phyloP scores from a whole-genome alignment of 2,797 vertebrate genomes.

The Malacoctenus gilli region DNA sequence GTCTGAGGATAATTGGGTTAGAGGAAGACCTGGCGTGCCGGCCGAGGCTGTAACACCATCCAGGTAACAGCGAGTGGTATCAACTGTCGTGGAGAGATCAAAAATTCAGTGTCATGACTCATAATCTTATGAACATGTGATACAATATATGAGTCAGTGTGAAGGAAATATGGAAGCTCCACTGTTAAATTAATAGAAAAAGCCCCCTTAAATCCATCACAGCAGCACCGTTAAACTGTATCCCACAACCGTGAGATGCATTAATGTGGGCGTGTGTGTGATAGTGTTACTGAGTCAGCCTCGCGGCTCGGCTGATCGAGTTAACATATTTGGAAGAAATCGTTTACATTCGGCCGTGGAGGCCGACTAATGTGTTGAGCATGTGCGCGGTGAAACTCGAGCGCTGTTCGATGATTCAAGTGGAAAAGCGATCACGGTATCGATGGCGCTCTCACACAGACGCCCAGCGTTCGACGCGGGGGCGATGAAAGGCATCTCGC shows the following conservation, averaged over 20 bases:
- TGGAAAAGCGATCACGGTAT: conserved; percentile 39
- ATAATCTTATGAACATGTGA: conserved; percentile 61
- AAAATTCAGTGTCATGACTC: conserved; percentile 55
- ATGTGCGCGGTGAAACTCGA: conserved; percentile 63
- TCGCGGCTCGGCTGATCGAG: conserved; percentile 60
- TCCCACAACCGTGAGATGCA: conserved; percentile 47
- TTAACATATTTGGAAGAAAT: conserved; percentile 65
- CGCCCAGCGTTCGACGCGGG: conserved; percentile 6
- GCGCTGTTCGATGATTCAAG: conserved; percentile 32
- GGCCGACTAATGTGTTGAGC: conserved; percentile 65
- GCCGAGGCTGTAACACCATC: conserved; percentile 63
- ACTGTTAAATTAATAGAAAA: conserved; percentile 57
- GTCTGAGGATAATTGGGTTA: conserved; percentile 75
- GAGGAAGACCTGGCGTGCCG: conserved; percentile 47
- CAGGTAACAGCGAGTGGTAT: conserved; percentile 62
- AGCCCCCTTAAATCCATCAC: conserved; percentile 52
- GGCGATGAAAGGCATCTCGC: conserved; percentile 24
- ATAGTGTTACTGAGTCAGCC: conserved; percentile 67
- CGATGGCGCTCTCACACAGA: conserved; percentile 39
- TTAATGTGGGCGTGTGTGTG: conserved; percentile 52
- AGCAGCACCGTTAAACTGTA: conserved; percentile 36
- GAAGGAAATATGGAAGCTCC: conserved; percentile 49
- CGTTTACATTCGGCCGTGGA: conserved; percentile 40
- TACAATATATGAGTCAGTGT: conserved; percentile 42
- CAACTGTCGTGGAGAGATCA: conserved; percentile 43